Evolutionary conservation across 2,888 invertebrate species (phyloP).

Genomic region (Sesia apiformis): DNA sequence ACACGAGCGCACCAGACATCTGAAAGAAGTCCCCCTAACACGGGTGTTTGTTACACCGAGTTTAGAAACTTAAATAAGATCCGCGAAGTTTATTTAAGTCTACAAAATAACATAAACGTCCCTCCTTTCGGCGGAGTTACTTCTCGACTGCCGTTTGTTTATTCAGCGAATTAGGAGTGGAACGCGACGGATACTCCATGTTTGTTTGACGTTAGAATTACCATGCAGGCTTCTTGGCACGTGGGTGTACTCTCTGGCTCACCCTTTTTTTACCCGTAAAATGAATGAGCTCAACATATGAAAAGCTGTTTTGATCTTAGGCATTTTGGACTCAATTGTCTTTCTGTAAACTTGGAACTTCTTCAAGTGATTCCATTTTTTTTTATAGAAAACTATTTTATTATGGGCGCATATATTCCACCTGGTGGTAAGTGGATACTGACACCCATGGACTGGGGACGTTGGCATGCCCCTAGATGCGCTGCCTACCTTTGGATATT

Average conservation of each 20-base stretch:
- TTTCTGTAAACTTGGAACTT: too few species aligned
- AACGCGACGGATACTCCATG: constrained; percentile 31
- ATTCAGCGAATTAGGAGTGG: constrained; percentile 47
- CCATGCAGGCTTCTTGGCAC: constrained; percentile 18
- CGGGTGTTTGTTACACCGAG: constrained; percentile 16
- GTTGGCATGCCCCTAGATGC: too few species aligned
- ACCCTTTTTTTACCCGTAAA: not conserved
- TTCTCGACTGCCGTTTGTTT: constrained; percentile 30
- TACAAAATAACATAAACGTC: constrained; percentile 33
- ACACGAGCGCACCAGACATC: constrained; percentile 3
- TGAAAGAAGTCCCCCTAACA: constrained; percentile 9
- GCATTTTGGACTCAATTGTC: too few species aligned
- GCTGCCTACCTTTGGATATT: too few species aligned
- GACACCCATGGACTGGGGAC: too few species aligned
- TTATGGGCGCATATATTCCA: too few species aligned
- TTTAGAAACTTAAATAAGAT: constrained; percentile 58
- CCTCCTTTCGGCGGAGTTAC: constrained; percentile 20
- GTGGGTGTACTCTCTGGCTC: constrained; percentile 9
- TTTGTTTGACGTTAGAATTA: constrained; percentile 54
- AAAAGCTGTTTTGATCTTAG: too few species aligned
- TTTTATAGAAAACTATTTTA: too few species aligned
- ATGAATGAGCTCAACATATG: too few species aligned
- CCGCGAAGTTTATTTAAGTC: constrained; percentile 48
- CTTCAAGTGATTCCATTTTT: too few species aligned
- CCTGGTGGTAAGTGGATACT: too few species aligned